Evolutionary conservation across 2,113 vertebrate genomes (phyloP).

Genomic region (Cavia aperea): DNA sequence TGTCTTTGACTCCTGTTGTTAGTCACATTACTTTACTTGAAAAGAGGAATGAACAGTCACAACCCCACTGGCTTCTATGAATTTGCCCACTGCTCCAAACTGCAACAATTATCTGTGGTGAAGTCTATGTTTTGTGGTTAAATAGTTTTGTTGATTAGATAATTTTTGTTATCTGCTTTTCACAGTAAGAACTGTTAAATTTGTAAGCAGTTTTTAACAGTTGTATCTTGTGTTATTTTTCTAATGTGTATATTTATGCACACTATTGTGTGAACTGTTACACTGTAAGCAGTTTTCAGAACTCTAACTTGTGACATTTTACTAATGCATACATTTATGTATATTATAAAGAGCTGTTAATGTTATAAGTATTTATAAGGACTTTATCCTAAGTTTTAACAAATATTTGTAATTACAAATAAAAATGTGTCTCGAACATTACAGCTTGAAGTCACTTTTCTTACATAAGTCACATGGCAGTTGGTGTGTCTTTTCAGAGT

Average conservation of each 20-base stretch:
- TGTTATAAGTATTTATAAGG: constrained; percentile 43
- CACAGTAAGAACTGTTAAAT: constrained; percentile 39
- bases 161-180: constrained; percentile 41
- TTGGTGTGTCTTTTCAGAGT: background rate
- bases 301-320: constrained; percentile 55
- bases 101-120: background rate
- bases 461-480: background rate
- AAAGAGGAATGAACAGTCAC: background rate
- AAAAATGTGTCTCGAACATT: constrained; percentile 27
- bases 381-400: constrained; percentile 53
- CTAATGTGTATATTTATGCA: constrained; percentile 57
- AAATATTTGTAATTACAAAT: constrained; percentile 47
- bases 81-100: background rate
- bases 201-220: constrained; percentile 54
- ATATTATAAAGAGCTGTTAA: constrained; percentile 47
- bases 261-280: constrained; percentile 33
- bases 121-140: background rate
- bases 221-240: constrained; percentile 52
- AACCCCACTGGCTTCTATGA: background rate
- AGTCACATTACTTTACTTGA: background rate
- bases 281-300: constrained; percentile 55
- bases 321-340: constrained; percentile 51
- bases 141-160: constrained; percentile 23
- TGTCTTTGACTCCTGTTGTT: background rate
- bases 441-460: background rate